These are phyloP conservation scores for Plebejus argus DNA, from an alignment of 2,888 invertebrate genomes.

Conservation along the genomic window DNA sequence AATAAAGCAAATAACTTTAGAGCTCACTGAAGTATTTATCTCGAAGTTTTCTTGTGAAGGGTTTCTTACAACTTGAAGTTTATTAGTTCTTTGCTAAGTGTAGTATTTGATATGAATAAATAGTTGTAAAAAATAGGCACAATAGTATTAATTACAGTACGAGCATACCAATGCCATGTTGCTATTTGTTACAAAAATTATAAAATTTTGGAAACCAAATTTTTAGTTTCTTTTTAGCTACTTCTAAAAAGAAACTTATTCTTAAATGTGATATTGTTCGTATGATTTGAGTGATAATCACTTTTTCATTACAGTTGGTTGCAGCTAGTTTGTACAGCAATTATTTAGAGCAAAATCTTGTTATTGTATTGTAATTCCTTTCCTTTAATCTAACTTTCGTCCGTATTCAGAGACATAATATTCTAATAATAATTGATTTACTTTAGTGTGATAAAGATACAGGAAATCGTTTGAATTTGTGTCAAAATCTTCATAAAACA, in stretches of 20 bases:
- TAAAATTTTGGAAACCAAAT: no score
- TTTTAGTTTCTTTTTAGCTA: no score
- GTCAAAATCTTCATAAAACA: no score
- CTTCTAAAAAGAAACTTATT: no score
- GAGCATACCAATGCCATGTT: no score
- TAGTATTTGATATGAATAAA: not conserved
- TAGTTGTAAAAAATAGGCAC: not conserved
- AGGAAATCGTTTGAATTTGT: no score
- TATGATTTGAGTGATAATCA: not conserved
- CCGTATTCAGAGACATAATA: no score
- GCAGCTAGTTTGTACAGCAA: not conserved
- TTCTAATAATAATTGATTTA: no score
- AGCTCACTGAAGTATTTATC: not conserved
- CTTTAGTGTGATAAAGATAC: no score
- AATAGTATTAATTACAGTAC: not conserved
- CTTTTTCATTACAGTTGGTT: not conserved
- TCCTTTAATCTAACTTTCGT: no score
- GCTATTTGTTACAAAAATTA: no score
- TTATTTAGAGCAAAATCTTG: not conserved
- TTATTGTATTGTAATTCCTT: not conserved
- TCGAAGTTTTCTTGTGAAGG: constrained; percentile 4
- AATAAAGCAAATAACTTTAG: constrained; percentile 12
- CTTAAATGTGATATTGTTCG: no score
- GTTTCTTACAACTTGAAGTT: constrained; percentile 9
- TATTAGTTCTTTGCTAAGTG: constrained; percentile 1